Percentiles rank a stretch among this genome's conserved stretches.
Conservation (phyloP, 2,113 vertebrate genomes). For the Anser cygnoides region DNA sequence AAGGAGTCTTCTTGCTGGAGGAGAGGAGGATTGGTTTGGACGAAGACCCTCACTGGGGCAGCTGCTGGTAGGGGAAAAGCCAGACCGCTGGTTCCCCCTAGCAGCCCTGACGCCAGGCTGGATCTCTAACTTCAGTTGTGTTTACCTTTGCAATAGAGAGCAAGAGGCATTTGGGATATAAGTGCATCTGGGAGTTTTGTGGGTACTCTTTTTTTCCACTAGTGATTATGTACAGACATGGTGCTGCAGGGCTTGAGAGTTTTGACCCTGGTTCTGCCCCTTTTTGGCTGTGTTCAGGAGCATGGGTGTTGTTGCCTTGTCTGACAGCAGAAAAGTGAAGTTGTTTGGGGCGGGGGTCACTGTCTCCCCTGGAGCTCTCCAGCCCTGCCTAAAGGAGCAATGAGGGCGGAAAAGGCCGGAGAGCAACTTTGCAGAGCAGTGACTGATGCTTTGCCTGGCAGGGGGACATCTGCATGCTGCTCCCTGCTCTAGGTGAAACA, state of each 20-base stretch:
- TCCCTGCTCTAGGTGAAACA: background rate
- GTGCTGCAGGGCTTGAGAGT: background rate
- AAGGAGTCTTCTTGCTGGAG: background rate
- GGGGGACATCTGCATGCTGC: accelerated
- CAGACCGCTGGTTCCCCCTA: background rate
- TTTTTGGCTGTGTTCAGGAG: background rate
- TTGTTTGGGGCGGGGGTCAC: accelerated
- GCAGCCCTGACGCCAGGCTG: background rate
- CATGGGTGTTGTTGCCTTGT: background rate
- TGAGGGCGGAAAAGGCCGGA: background rate
- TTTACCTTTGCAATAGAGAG: background rate
- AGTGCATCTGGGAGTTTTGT: background rate
- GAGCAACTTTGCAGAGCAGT: background rate
- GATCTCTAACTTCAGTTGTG: background rate
- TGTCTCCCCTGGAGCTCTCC: background rate
- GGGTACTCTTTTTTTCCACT: background rate
- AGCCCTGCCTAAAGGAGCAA: no score
- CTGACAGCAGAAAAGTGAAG: background rate
- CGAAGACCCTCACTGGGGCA: background rate
- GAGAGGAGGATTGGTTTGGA: background rate
- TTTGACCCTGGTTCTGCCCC: background rate
- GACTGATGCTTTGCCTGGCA: background rate
- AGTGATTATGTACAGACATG: background rate
- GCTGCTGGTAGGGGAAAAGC: background rate
- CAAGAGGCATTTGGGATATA: background rate